Evolutionary conservation across 2,888 invertebrate species (phyloP).

Genomic region (Tuta absoluta): DNA sequence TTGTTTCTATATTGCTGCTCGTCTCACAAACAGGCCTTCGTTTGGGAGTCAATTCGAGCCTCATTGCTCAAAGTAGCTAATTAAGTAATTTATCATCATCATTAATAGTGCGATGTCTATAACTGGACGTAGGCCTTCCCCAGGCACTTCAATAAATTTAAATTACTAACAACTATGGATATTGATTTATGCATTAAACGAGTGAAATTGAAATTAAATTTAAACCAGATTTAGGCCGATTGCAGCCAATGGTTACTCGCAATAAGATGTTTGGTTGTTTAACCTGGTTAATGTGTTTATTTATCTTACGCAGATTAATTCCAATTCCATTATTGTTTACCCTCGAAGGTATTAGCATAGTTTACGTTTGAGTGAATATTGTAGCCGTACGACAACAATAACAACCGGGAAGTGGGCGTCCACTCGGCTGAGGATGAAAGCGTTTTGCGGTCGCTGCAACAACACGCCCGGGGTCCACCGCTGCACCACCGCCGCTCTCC

Average conservation of each 20-base stretch:
- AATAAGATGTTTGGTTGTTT: background rate
- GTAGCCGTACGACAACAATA: conserved; percentile 16
- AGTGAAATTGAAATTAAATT: too few relatives aligned
- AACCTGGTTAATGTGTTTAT: conserved; percentile 18
- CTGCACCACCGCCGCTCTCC: background rate
- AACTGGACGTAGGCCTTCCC: too few relatives aligned
- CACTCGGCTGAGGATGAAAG: background rate
- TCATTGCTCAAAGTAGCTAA: background rate
- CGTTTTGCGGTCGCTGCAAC: conserved; percentile 13
- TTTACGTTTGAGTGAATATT: conserved; percentile 18
- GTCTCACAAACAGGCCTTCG: background rate
- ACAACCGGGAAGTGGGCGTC: conserved; percentile 10
- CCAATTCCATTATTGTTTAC: conserved; percentile 20
- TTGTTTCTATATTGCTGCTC: too few relatives aligned
- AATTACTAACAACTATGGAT: too few relatives aligned
- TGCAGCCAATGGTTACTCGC: background rate
- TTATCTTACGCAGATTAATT: conserved; percentile 19
- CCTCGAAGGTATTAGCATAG: conserved; percentile 18
- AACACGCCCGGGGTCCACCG: background rate
- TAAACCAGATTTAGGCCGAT: too few relatives aligned
- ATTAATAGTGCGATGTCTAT: too few relatives aligned
- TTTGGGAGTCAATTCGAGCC: background rate
- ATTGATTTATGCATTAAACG: too few relatives aligned
- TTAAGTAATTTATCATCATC: too few relatives aligned
- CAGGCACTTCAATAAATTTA: too few relatives aligned